Evolutionary conservation across 2,113 vertebrate genomes (phyloP), one percentile per base, ranked within the genome.

Genomic region (Mesitornis unicolor): DNA sequence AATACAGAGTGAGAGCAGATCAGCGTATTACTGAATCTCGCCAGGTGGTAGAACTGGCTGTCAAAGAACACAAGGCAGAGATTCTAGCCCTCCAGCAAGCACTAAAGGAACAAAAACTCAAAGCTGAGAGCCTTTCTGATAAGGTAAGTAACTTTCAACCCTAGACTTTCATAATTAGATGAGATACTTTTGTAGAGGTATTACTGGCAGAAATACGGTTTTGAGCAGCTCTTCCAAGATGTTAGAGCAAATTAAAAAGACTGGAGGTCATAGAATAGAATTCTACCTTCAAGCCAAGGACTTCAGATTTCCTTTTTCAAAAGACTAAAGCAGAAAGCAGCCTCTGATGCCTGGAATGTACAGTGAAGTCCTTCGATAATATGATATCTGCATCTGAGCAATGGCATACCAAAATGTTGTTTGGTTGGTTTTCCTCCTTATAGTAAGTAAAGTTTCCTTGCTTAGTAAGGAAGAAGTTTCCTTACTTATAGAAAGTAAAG

Each of bases 31-130:
- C 99, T 0, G 99, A 99, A 97, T 99, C 99, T 33, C 99, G 99
- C 59, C 99, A 99, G 97, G 98, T 99, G 40, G 99, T 99, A 67
- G 99, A 99, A 80, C 98, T 99, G 90, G 99, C 99, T 1, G 99
- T 99, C 53, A 99, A 99, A 96, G 99, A 99, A 79, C 99, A 99
- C 98, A 99, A 99, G 96, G 98, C 99, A 11, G 99, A 99, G 98
- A 99, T 99, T 95, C 96, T 99, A 40, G 98, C 99, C 48, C 98
- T 99, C 92, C 99, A 99, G 96, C 99, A 99, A 97, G 99, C 99
- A n/a, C 98, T 99, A 57, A 99, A 99, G 89, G 99, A 99, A 86
- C 99, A 99, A 98, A 99, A 99, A 90, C 98, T 99, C 60, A 99
- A 99, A 97, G 99, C 99, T 0, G 99, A 99, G 97, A 99, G 99